Evolutionary conservation across 2,888 invertebrate species (phyloP), one percentile per base, ranked within the genome.

Genomic region (Mechanitis mazaeus): DNA sequence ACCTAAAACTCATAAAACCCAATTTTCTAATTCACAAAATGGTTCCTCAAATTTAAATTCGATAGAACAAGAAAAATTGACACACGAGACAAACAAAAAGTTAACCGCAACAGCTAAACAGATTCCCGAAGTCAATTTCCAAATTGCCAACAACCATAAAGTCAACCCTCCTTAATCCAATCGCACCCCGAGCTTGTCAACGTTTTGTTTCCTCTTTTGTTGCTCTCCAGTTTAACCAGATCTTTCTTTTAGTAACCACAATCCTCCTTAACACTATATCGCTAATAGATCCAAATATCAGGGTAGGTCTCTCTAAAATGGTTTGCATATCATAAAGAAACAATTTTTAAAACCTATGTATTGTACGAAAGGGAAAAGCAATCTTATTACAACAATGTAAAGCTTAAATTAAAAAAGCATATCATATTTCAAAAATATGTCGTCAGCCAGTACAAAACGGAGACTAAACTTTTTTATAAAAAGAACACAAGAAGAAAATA

Each of bases 81-180:
- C 85, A 84, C 80, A 73, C 69, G 73, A 72, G 66, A 77, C 77
- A 79, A 82, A 83, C 78, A 84, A 85, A 82, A 79, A 75, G 72
- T 73, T 69, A 71, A 81, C 87, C 83, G 73, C 83, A 80, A 70
- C 76, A 75, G 78, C 63, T 79, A 87, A 87, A 84, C 88, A 88
- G 87, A 87, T 87, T 87, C 80, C 83, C 72, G 76, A 84, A 88
- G 87, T 85, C 89, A 88, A 89, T 90, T 85, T 89, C 80, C 81
- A 90, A 89, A 90, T 88, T 87, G 89, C 82, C 78, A 74, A 79
- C 80, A 82, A 84, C 80, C 81, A 85, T 87, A 86, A 87, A 88
- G 85, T 87, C 85, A 86, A 87, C 87, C 88, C 87, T 84, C 84
- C 87, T 80, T 89, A 87, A 89, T 89, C 82, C 87, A 84, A 88